Base-by-base conservation (phyloP, 2,113 vertebrate species). In the Steatornis caripensis region DNA sequence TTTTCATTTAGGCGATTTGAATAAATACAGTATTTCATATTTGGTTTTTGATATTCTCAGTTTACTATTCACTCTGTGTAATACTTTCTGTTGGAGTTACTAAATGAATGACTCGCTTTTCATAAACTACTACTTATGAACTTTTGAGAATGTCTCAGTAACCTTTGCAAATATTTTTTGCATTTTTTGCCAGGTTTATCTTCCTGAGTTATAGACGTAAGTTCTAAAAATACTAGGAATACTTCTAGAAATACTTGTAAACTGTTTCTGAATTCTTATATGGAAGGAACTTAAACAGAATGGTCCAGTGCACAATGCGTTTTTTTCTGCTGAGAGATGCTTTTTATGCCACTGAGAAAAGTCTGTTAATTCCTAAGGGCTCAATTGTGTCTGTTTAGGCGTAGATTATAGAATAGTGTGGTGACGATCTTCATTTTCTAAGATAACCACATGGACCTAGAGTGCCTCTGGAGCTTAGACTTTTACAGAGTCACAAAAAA, bases 391-490 rank as follows among this genome's bases (percentile, higher is more conserved):
- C 72, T 96, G 71, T 68, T 70, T 93, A 89, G 68, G 49, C 76
- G 89, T 45, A 94, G 92, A 93, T 84, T 86, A 61, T 71, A 76
- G 76, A 94, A 75, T 9, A 84, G 23, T 30, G 34, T 68, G 55
- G 48, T 90, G 69, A 90, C 79, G 86, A 93, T 77, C 83, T 82
- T 78, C 48, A 61, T 90, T 94, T 96, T 92, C 32, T 68, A 61
- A 89, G 94, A 93, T 96, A 96, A 96, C 85, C 76, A 83, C 72
- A 78, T 71, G 71, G 80, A 86, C 84, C 36, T 27, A 82, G 69
- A 78, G 37, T 72, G 88, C 84, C 94, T 94, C 83, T 92, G 57
- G 86, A 96, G 65, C 65, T 84, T 48, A 68, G 41, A 64, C 65
- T 78, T 81, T 53, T 84, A 72, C 15, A 88, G 21, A 51, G 46